Percentiles rank a stretch among this genome's conserved stretches.
phyloP scores from a whole-genome alignment of 2,797 vertebrate genomes.

The Denticeps clupeoides region DNA sequence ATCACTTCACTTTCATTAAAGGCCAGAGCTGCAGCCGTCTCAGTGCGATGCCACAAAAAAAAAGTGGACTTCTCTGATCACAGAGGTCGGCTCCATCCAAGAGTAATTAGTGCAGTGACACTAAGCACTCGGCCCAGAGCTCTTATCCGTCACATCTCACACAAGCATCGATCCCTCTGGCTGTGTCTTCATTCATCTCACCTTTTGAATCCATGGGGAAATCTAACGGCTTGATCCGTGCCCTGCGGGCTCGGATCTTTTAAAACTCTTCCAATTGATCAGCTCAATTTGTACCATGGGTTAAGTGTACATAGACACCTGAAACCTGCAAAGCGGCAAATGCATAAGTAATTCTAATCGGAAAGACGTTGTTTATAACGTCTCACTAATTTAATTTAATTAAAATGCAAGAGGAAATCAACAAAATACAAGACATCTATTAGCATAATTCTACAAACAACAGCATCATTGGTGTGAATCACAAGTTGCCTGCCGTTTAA shows the following conservation, averaged over 20 bases:
- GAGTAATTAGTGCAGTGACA: conserved; percentile 21
- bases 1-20: no score
- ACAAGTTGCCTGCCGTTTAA: conserved; percentile 18
- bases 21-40: not conserved
- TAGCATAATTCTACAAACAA: conserved; percentile 21
- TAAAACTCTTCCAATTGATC: not conserved
- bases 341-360: no score
- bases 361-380: no score
- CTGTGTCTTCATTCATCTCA: conserved; percentile 20
- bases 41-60: not conserved
- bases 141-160: conserved; percentile 32
- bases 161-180: conserved; percentile 27
- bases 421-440: conserved; percentile 18
- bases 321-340: no score
- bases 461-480: conserved; percentile 30
- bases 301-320: no score
- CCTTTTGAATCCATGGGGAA: conserved; percentile 4
- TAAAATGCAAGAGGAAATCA: no score
- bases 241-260: not conserved
- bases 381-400: no score
- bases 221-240: not conserved
- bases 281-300: no score
- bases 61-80: conserved; percentile 8
- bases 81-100: conserved; percentile 15
- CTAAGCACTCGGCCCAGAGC: conserved; percentile 51